phyloP scores from a whole-genome alignment of 2,113 vertebrate species.

The Actenoides hombroni region DNA sequence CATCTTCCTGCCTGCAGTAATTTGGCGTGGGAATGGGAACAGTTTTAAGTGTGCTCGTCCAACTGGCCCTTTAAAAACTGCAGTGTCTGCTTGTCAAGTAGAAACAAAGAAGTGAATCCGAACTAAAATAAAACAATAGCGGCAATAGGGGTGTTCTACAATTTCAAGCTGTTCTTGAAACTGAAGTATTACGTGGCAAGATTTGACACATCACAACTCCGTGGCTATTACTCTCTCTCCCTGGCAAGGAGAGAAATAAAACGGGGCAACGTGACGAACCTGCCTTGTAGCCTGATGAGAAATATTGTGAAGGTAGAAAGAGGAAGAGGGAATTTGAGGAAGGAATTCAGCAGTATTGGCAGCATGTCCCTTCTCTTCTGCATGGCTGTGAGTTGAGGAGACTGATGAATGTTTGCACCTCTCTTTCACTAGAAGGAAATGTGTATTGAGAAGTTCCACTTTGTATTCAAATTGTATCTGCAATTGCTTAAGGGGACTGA shows the following conservation, averaged over 20 bases:
- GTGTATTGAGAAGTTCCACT: background rate
- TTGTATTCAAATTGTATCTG: background rate
- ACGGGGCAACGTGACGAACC: background rate
- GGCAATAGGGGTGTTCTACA: background rate
- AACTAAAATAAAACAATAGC: background rate
- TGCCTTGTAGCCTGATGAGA: background rate
- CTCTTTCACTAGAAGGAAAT: background rate
- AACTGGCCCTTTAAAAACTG: background rate
- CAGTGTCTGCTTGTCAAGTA: background rate
- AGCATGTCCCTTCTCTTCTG: background rate
- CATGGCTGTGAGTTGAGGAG: rapidly evolving
- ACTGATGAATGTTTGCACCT: background rate
- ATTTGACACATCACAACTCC: background rate
- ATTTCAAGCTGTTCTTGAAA: background rate
- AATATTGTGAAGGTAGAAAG: background rate
- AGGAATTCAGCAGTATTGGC: background rate
- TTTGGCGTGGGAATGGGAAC: background rate
- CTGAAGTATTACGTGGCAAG: background rate
- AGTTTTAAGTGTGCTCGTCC: background rate
- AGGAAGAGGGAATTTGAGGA: background rate
- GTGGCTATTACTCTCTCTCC: background rate
- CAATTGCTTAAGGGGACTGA: background rate
- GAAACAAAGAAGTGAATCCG: background rate
- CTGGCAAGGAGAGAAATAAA: background rate
- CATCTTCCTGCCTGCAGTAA: background rate